Evolutionary conservation across 2,113 vertebrate genomes (phyloP), one percentile per base, ranked within the genome.

Genomic region (Aleadryas rufinucha): DNA sequence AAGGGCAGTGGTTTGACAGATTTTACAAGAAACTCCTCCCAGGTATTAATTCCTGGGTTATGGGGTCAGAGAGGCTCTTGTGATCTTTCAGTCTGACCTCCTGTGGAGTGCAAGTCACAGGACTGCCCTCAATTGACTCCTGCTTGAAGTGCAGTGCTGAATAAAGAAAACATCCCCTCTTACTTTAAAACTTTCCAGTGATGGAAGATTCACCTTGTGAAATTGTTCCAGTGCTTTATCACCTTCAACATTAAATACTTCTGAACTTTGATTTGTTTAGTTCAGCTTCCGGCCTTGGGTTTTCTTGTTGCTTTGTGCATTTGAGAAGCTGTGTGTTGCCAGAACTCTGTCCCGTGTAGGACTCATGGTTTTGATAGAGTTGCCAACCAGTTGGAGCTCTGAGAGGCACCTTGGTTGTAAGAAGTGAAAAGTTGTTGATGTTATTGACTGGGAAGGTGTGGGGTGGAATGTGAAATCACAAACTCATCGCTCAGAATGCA

Each of bases 11-110:
- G 42, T 84, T 78, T 89, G 52, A 71, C 45, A 82, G 72, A 82
- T 76, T 74, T 89, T 87, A 91, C 87, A 87, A 87, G 74, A 89
- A 92, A 75, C 69, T 89, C 87, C 81, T 96, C 70, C 74, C 44
- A 95, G 49, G 78, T 65, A 65, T 91, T 94, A 94, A 91, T 82
- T 92, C 91, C 37, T 71, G 74, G 87, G 89, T 95, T 96, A 71
- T 47, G 52, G 60, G 76, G 78, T 96, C 81, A 87, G 57, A 85
- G n/a, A 57, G 42, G 45, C 77, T 84, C 53, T 56, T 93, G 41
- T 94, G 87, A 96, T 95, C 84, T 80, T 85, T 87, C 47, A 37
- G 28, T 53, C 77, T 85, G 77, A 87, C 61, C 37, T 90, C 60
- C 42, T 87, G 77, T 52, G 41, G 68, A 56, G 72, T 92, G 60